Percentiles rank a stretch among this genome's conserved stretches.
Evolutionary conservation across 2,888 invertebrate species (phyloP).

Genomic region (Teleogryllus oceanicus): DNA sequence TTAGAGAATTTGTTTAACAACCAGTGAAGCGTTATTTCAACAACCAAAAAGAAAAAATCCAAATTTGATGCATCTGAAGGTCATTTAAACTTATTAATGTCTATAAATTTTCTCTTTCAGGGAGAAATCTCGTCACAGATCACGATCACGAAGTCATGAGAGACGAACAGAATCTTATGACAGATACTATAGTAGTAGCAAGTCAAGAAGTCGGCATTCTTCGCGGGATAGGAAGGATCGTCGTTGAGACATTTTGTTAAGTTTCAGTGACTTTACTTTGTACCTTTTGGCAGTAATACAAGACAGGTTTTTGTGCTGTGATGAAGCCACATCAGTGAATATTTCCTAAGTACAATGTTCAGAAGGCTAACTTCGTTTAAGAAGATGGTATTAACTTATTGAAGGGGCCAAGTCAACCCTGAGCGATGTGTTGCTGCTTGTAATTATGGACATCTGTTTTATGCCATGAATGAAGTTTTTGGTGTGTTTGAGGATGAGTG

Average conservation of each 20-base stretch:
- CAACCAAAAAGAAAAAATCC: too few relatives aligned
- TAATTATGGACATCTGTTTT: background rate
- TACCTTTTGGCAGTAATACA: background rate
- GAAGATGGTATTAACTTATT: too few relatives aligned
- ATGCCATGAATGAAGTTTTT: background rate
- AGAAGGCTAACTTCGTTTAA: too few relatives aligned
- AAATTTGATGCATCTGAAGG: background rate
- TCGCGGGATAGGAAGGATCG: constrained; percentile 28
- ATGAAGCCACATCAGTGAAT: background rate
- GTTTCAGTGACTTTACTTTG: background rate
- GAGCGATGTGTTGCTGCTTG: background rate
- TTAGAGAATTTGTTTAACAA: too few relatives aligned
- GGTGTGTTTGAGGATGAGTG: background rate
- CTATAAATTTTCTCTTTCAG: constrained; percentile 41
- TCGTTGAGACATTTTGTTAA: constrained; percentile 25
- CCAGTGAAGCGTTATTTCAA: too few relatives aligned
- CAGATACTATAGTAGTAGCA: constrained; percentile 30
- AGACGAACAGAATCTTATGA: constrained; percentile 37
- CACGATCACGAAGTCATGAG: constrained; percentile 48
- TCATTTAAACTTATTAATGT: background rate
- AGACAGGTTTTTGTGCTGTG: background rate
- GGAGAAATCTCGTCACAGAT: constrained; percentile 47
- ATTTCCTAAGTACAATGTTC: too few relatives aligned
- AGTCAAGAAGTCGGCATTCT: constrained; percentile 29
- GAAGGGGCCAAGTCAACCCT: background rate